A percentile compares a stretch with the other conserved stretches of the same genome.
Conservation (phyloP, 2,888 invertebrate species). For the Meandrusa payeni region DNA sequence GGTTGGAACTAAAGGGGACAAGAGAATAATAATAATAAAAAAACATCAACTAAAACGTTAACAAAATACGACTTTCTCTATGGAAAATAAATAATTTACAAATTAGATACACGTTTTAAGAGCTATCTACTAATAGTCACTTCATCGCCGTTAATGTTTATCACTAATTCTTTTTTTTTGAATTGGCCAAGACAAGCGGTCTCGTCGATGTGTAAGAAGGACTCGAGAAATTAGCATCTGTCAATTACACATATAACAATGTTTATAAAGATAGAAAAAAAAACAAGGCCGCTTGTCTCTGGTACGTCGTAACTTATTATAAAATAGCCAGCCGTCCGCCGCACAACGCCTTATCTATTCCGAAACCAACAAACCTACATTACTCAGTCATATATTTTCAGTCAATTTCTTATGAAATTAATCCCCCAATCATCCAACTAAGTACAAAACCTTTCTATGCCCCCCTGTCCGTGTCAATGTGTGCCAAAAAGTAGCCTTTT, state of each 20-base stretch:
- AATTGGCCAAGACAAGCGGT: conserved; percentile 50
- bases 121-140: conserved; percentile 73
- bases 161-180: conserved; percentile 58
- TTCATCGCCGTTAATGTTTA: conserved; percentile 62
- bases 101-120: conserved; percentile 75
- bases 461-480: conserved; percentile 43
- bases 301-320: conserved; percentile 48
- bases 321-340: conserved; percentile 73
- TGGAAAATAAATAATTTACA: conserved; percentile 79
- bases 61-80: conserved; percentile 80
- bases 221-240: conserved; percentile 18
- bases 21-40: conserved; percentile 52
- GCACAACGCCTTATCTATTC: conserved; percentile 72
- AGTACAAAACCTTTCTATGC: conserved; percentile 63
- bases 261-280: conserved; percentile 22
- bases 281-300: conserved; percentile 45
- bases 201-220: conserved; percentile 33
- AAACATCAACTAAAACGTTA: conserved; percentile 81
- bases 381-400: conserved; percentile 79
- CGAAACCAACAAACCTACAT: conserved; percentile 72
- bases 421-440: conserved; percentile 62
- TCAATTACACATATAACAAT: conserved; percentile 19
- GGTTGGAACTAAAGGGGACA: conserved; percentile 70
- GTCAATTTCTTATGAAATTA: conserved; percentile 78
- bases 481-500: not conserved